phyloP scores from a whole-genome alignment of 1,140 invertebrate genomes.

The Phthorimaea operculella region DNA sequence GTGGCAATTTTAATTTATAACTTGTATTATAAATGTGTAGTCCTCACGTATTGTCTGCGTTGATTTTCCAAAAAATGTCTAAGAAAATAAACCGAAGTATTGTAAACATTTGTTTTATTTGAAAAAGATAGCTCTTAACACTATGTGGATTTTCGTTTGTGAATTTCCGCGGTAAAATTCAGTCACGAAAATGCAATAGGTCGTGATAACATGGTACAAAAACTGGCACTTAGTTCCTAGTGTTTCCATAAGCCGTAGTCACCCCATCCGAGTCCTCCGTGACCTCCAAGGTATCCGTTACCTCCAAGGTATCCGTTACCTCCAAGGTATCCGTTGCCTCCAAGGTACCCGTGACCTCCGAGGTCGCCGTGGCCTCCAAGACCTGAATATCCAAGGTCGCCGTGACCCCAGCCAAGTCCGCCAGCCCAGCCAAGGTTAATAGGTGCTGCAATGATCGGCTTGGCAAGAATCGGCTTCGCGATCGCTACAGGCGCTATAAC shows the following conservation, averaged over 20 bases:
- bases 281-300: slow-evolving; percentile 10
- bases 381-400: too few species aligned
- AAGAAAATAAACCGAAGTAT: slow-evolving; percentile 6
- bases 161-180: not conserved
- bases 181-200: not conserved
- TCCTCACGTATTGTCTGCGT: slow-evolving; percentile 19
- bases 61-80: slow-evolving; percentile 1
- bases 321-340: slow-evolving; percentile 11
- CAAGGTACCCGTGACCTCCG: slow-evolving; percentile 12
- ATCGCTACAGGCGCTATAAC: slow-evolving; percentile 10
- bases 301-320: slow-evolving; percentile 12
- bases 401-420: slow-evolving; percentile 10
- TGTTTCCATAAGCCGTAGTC: slow-evolving; percentile 17
- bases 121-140: not conserved
- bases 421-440: slow-evolving; percentile 9
- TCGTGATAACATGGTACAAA: not conserved
- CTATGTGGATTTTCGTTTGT: not conserved
- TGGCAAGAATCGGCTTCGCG: slow-evolving; percentile 14
- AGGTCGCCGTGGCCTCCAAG: too few species aligned
- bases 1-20: slow-evolving; percentile 39
- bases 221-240: slow-evolving; percentile 7
- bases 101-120: slow-evolving; percentile 1
- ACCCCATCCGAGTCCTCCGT: slow-evolving; percentile 16
- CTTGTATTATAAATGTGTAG: slow-evolving; percentile 52
- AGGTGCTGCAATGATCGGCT: slow-evolving; percentile 18